Evolutionary conservation across 2,113 vertebrate species (phyloP), one percentile per base, ranked within the genome.

Genomic region (Ammodramus savannarum): DNA sequence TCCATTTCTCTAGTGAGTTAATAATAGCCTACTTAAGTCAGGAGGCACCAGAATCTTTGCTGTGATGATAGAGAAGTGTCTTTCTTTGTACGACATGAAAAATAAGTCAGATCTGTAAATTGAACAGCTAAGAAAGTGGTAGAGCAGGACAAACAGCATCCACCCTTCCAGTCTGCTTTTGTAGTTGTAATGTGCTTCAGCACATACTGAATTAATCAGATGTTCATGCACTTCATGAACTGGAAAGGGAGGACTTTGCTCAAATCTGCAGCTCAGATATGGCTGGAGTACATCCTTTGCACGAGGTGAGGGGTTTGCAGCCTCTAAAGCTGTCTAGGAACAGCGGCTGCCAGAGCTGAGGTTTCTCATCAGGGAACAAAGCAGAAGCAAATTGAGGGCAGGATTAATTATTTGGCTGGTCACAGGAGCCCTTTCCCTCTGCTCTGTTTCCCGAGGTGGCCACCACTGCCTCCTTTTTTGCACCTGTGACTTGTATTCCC

Each of bases 1-100:
- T 91, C 89, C 78, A 86, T 67, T 88, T 59, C 93, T 89, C 43
- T 71, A 48, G 75, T 62, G 71, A 83, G 94, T 93, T 96, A 95
- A 96, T 97, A 93, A 94, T 94, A 96, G 85, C 88, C 63, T 90
- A 6, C 78, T 83, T 83, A 38, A 81, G 73, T 89, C 77, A 93
- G 63, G 71, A 83, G 75, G 63, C 55, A 88, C 75, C 51, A 80
- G 63, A 91, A 48, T 83, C 46, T 76, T 85, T 19, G 7, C 65
- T 82, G 44, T 90, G 91, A 85, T 77, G 68, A 71, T 31, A 90
- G 38, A 43, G 46, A 90, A 80, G 46, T 86, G 52, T 82, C 39
- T 84, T 90, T 83, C 71, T 83, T 86, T 75, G 19, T 68, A 48
- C 0, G 0, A 39, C 74, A 57, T 79, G 29, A 85, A 74, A 94